Evolutionary conservation across 2,888 invertebrate species (phyloP).

Genomic region (Asteroscopus sphinx): DNA sequence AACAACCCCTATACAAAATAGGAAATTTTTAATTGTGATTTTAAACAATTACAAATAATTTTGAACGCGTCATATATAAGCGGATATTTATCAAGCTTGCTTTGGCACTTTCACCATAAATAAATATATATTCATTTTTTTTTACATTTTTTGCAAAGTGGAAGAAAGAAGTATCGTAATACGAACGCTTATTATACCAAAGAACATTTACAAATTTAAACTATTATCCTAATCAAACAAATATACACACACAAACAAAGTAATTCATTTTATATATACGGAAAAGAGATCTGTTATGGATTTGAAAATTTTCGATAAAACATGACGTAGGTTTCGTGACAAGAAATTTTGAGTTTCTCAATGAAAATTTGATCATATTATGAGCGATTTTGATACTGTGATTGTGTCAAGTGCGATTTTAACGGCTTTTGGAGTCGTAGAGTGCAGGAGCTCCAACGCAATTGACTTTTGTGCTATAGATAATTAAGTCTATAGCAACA

Average conservation of each 20-base stretch:
- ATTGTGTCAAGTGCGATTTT: slow-evolving; percentile 1
- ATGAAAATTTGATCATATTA: slow-evolving; percentile 23
- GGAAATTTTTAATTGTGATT: slow-evolving; percentile 40
- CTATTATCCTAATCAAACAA: slow-evolving; percentile 85
- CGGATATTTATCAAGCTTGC: slow-evolving; percentile 63
- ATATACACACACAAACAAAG: slow-evolving; percentile 85
- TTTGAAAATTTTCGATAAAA: slow-evolving; percentile 50
- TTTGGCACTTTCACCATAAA: slow-evolving; percentile 82
- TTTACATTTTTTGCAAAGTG: slow-evolving; percentile 58
- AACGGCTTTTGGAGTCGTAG: not conserved
- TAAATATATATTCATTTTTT: slow-evolving; percentile 61
- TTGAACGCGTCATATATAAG: slow-evolving; percentile 51
- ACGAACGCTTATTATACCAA: slow-evolving; percentile 58
- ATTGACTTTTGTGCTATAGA: not conserved
- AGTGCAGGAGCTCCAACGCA: not conserved
- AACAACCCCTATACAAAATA: slow-evolving; percentile 52
- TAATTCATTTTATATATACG: slow-evolving; percentile 57
- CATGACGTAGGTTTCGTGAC: slow-evolving; percentile 27
- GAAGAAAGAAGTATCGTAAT: slow-evolving; percentile 64
- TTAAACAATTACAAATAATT: slow-evolving; percentile 53
- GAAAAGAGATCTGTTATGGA: slow-evolving; percentile 76
- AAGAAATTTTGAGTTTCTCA: slow-evolving; percentile 27
- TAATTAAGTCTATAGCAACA: not conserved
- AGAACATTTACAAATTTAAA: slow-evolving; percentile 85
- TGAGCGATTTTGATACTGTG: slow-evolving; percentile 4